phyloP scores from a whole-genome alignment of 2,113 vertebrate species.

The Leptobrachium leishanense region DNA sequence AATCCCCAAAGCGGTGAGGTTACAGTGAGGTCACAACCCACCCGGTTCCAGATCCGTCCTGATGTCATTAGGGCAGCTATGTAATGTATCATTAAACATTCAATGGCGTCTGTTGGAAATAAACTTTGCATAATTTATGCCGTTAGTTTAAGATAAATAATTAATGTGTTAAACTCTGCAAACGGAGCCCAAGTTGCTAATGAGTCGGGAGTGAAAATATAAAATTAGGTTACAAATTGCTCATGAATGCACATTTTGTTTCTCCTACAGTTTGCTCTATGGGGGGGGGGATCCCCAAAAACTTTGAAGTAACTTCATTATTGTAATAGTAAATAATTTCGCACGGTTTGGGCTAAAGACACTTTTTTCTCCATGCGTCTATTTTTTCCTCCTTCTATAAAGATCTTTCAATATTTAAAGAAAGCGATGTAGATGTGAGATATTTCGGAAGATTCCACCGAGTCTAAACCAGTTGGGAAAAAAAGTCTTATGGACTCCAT shows the following conservation, averaged over 20 bases:
- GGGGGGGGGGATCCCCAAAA: too few relatives aligned
- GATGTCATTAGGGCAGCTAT: slow-evolving; percentile 50
- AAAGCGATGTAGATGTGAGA: too few relatives aligned
- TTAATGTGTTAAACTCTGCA: slow-evolving; percentile 65
- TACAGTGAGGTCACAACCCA: not conserved
- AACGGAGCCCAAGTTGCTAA: slow-evolving; percentile 63
- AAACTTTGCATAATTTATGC: slow-evolving; percentile 64
- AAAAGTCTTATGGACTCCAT: too few relatives aligned
- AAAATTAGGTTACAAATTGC: slow-evolving; percentile 58
- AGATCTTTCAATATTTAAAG: too few relatives aligned
- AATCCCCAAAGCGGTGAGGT: not conserved
- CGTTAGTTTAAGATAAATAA: slow-evolving; percentile 67
- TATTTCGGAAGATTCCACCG: too few relatives aligned
- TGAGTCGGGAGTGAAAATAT: slow-evolving; percentile 55
- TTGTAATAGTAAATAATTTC: too few relatives aligned
- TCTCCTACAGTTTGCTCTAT: not conserved
- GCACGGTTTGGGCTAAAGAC: too few relatives aligned
- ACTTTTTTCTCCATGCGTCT: too few relatives aligned
- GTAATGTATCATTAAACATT: slow-evolving; percentile 57
- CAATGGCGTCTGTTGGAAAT: slow-evolving; percentile 58
- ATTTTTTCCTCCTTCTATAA: too few relatives aligned
- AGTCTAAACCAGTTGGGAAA: too few relatives aligned
- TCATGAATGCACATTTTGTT: slow-evolving; percentile 55
- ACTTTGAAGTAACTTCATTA: too few relatives aligned
- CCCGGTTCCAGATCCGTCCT: slow-evolving; percentile 44